phyloP scores from a whole-genome alignment of 2,113 vertebrate species.

The Felis chaus region DNA sequence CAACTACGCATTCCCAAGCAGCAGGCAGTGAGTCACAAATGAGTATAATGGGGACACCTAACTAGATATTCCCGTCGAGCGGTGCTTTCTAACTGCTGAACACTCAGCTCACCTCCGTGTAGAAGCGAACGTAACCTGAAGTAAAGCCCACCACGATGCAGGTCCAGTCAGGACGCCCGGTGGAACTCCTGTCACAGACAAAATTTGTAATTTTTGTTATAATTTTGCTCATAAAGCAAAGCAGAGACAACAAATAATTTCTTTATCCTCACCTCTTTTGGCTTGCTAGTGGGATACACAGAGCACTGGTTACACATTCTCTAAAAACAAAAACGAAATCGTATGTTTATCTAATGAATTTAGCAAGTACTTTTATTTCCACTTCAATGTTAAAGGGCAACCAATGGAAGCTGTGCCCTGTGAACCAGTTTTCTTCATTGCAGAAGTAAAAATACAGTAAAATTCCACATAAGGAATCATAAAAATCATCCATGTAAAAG shows the following conservation, averaged over 20 bases:
- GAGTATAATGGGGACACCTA: rapidly evolving
- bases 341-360: not conserved
- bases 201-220: not conserved
- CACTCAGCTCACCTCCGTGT: constrained; percentile 92
- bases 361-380: not conserved
- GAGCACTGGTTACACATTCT: constrained; percentile 92
- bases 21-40: not conserved
- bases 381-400: not conserved
- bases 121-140: constrained; percentile 96
- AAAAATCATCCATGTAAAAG: not conserved
- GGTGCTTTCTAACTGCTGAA: not conserved
- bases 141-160: constrained; percentile 97
- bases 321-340: constrained; percentile 79
- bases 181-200: constrained; percentile 92
- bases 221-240: not conserved
- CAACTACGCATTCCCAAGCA: not conserved
- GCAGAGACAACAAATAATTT: not conserved
- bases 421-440: not conserved
- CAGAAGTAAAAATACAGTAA: not conserved
- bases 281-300: constrained; percentile 96
- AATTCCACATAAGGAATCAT: too few relatives aligned
- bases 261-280: constrained; percentile 94
- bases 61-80: not conserved
- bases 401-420: not conserved
- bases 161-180: constrained; percentile 98